Percentiles rank a stretch among this genome's conserved stretches.
These are phyloP conservation scores for Drosophila helvetica DNA, from an alignment of 2,888 invertebrate genomes.

Conservation along the genomic window DNA sequence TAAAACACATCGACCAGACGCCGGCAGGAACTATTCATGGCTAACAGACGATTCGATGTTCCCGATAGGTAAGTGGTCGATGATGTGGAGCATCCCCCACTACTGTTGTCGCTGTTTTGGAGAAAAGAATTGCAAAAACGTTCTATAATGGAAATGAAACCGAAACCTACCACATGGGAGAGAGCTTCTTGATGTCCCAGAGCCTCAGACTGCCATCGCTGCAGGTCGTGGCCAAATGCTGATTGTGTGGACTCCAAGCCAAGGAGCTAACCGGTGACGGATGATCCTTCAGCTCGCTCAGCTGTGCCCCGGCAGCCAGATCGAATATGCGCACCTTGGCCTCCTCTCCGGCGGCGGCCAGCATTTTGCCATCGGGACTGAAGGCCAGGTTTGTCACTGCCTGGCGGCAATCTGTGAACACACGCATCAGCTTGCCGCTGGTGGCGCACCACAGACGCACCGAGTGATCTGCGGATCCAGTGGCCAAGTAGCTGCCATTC, in stretches of 20 bases:
- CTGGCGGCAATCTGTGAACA: slow-evolving; percentile 91
- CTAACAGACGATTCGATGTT: slow-evolving; percentile 75
- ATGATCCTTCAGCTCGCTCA: slow-evolving; percentile 87
- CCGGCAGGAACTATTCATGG: slow-evolving; percentile 77
- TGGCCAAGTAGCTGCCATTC: slow-evolving; percentile 94
- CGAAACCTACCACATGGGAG: slow-evolving; percentile 64
- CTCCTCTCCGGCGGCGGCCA: slow-evolving; percentile 92
- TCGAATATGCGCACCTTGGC: slow-evolving; percentile 88
- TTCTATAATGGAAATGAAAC: background rate
- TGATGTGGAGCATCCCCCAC: slow-evolving; percentile 32
- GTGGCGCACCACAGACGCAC: slow-evolving; percentile 94
- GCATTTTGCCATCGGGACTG: slow-evolving; percentile 92
- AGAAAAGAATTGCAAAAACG: background rate
- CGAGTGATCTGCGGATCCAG: slow-evolving; percentile 95
- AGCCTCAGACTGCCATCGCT: slow-evolving; percentile 87
- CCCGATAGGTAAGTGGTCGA: slow-evolving; percentile 66
- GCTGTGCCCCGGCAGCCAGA: slow-evolving; percentile 86
- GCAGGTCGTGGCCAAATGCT: slow-evolving; percentile 88
- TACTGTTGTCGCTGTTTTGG: slow-evolving; percentile 59
- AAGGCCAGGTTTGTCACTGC: slow-evolving; percentile 91
- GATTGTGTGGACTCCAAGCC: slow-evolving; percentile 86
- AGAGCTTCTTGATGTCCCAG: slow-evolving; percentile 85
- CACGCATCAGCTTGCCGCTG: slow-evolving; percentile 91
- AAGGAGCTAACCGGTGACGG: slow-evolving; percentile 85
- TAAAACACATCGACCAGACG: slow-evolving; percentile 81